Percentiles rank a stretch among this genome's conserved stretches.
Evolutionary conservation across 2,888 invertebrate species (phyloP).

Genomic region (Serrognathus titanus): DNA sequence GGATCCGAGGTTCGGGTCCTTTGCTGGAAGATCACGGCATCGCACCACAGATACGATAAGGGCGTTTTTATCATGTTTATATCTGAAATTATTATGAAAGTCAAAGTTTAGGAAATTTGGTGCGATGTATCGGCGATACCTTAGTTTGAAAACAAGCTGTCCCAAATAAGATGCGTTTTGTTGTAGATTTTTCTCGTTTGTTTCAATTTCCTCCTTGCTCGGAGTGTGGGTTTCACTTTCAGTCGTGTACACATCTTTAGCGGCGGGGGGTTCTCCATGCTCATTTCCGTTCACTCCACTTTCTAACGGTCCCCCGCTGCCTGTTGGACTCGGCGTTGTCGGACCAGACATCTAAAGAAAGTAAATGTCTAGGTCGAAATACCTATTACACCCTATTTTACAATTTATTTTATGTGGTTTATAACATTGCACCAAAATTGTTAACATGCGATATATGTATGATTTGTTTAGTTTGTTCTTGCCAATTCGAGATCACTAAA

Average conservation of each 20-base stretch:
- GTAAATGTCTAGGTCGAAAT: neutral
- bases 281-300: slow-evolving; percentile 34
- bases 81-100: slow-evolving; percentile 54
- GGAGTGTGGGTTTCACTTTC: slow-evolving; percentile 51
- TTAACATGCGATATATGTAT: too few relatives aligned
- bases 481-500: too few relatives aligned
- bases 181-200: slow-evolving; percentile 57
- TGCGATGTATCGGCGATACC: slow-evolving; percentile 49
- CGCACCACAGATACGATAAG: slow-evolving; percentile 89
- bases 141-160: slow-evolving; percentile 82
- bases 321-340: slow-evolving; percentile 45
- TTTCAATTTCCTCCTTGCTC: slow-evolving; percentile 57
- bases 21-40: slow-evolving; percentile 83
- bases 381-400: too few relatives aligned
- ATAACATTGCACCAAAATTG: too few relatives aligned
- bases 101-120: neutral
- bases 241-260: slow-evolving; percentile 48
- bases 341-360: slow-evolving; percentile 43
- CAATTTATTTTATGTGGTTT: too few relatives aligned
- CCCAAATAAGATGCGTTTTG: slow-evolving; percentile 72
- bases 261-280: slow-evolving; percentile 37
- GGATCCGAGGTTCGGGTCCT: slow-evolving; percentile 75
- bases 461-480: too few relatives aligned
- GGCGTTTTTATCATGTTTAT: slow-evolving; percentile 85
- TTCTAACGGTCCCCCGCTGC: slow-evolving; percentile 43